Evolutionary conservation across 2,797 vertebrate genomes (phyloP).

Genomic region (Cetoscarus ocellatus): DNA sequence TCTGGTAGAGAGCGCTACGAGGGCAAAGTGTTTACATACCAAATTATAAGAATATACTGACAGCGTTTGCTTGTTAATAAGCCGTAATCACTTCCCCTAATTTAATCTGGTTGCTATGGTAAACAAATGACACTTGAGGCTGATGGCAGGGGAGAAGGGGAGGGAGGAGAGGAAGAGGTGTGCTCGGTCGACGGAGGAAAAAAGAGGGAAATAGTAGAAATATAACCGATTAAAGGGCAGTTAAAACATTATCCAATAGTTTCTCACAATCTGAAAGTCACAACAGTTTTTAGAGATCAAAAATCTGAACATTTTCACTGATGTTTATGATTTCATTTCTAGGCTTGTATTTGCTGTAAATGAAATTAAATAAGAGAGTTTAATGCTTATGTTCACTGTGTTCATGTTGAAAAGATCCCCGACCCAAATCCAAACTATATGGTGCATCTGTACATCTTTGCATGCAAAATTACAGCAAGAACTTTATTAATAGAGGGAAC

Average conservation of each 20-base stretch:
- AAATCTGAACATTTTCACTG: too few relatives aligned
- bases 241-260: slow-evolving; percentile 74
- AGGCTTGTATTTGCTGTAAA: too few relatives aligned
- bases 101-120: slow-evolving; percentile 94
- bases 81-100: slow-evolving; percentile 87
- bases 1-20: slow-evolving; percentile 80
- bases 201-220: slow-evolving; percentile 13
- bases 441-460: too few relatives aligned
- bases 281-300: too few relatives aligned
- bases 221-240: slow-evolving; percentile 72
- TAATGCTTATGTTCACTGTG: too few relatives aligned
- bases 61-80: slow-evolving; percentile 87
- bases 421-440: too few relatives aligned
- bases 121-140: slow-evolving; percentile 89
- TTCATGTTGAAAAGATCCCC: too few relatives aligned
- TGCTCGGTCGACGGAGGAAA: slow-evolving; percentile 68
- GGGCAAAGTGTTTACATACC: slow-evolving; percentile 89
- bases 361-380: too few relatives aligned
- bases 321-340: too few relatives aligned
- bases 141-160: slow-evolving; percentile 86
- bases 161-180: slow-evolving; percentile 79
- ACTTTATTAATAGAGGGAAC: too few relatives aligned
- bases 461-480: too few relatives aligned
- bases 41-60: slow-evolving; percentile 89
- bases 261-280: too few relatives aligned